Conservation (phyloP, 2,797 vertebrate species). For the Anniella stebbinsi region DNA sequence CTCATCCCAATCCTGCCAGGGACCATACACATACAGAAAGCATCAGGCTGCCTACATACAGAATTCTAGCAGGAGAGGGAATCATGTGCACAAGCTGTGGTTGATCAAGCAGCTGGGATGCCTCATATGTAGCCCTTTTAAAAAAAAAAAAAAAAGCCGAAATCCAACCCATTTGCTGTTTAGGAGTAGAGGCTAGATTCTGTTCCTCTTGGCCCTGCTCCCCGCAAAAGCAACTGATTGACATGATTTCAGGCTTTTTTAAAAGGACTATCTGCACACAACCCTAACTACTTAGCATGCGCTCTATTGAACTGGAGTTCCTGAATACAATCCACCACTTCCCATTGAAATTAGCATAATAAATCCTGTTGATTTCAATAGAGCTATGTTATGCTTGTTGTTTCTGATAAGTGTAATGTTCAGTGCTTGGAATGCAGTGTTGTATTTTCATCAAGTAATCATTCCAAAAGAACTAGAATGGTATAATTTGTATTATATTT, state of each 20-base stretch:
- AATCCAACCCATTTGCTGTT: not conserved
- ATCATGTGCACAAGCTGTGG: not conserved
- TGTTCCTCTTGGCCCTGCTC: not conserved
- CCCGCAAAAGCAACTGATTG: not conserved
- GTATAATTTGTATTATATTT: constrained; percentile 28
- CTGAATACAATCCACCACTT: not conserved
- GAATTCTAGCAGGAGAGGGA: not conserved
- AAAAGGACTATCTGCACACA: not conserved
- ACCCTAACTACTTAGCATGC: not conserved
- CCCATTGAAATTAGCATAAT: not conserved
- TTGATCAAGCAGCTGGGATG: not conserved
- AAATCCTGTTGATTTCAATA: not conserved
- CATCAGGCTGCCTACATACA: not conserved
- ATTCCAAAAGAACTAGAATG: constrained; percentile 20
- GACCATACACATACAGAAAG: not conserved
- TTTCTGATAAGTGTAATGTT: not conserved
- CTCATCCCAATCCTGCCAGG: not conserved
- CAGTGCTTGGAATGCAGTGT: not conserved
- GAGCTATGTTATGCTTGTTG: not conserved
- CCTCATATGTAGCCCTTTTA: not conserved
- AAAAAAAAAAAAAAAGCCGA: not conserved
- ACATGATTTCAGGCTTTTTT: not conserved
- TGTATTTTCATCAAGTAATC: constrained; percentile 28
- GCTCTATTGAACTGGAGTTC: not conserved
- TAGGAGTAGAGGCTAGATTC: not conserved